Base-by-base conservation (phyloP, 2,797 vertebrate genomes). In the Chelidonichthys spinosus region DNA sequence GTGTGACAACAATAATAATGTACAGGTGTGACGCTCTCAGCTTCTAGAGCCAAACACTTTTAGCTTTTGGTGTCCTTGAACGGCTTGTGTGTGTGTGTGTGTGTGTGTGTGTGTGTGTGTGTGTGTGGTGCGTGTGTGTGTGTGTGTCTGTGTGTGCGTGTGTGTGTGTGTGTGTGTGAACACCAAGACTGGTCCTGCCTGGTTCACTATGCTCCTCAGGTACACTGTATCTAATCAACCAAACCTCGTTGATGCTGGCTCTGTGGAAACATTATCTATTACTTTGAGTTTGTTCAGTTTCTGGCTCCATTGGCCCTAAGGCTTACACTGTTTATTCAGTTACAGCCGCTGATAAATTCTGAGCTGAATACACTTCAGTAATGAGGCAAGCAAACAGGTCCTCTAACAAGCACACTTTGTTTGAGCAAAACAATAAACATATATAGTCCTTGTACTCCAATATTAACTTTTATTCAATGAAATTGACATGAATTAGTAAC, bases 151-250 rank as follows among this genome's bases (percentile, higher is more conserved):
- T 61, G 72, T 50, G 63, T 72, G 68, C 80, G 69, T 59, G 65
- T 77, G 55, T 72, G 71, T 56, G 46, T 63, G 66, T 47, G 55
- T 61, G 43, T 60, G 46, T 60, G 65, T 44, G n/a, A 67, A 65
- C 56, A 46, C 44, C n/a, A 46, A 43, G 69, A 79, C 72, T 66
- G 62, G 67, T 77, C 74, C 59, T 83, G 74, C 83, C 86, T 83
- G 84, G 67, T 90, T 89, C 84, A 79, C 82, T 54, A 39, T 54
- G 42, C 76, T 84, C 66, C 66, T 61, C 76, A 85, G 84, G 76
- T 85, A 87, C 85, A 83, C 80, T 85, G 83, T 91, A 90, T 91
- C 91, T 91, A 90, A 92, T 92, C 91, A 92, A 85, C 82, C 89
- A 79, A 89, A 86, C 76, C 82, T 73, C 17, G 82, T 76, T 67